Conservation (phyloP, 2,797 vertebrate species). For the Peromyscus eremicus region DNA sequence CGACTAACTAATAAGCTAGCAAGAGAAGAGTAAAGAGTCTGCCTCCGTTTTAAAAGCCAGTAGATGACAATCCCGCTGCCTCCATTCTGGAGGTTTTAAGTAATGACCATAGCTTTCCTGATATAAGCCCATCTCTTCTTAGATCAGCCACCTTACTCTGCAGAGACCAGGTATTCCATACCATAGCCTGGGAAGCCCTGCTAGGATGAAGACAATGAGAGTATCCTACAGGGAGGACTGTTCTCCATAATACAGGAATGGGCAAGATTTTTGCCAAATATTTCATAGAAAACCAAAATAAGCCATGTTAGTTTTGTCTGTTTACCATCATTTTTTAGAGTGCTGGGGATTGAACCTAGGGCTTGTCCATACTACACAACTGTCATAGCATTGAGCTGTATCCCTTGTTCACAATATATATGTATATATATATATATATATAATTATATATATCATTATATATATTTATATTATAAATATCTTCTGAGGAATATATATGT, state of each 20-base stretch:
- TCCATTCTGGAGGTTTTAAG: background rate
- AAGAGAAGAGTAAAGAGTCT: slow-evolving; percentile 1
- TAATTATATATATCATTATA: too few species aligned
- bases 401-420: background rate
- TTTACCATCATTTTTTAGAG: background rate
- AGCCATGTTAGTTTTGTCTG: background rate
- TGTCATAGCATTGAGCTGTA: background rate
- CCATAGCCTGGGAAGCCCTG: accelerated
- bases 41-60: slow-evolving; percentile 52
- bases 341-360: background rate
- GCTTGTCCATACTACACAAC: background rate
- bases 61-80: background rate
- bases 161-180: background rate
- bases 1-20: slow-evolving; percentile 70
- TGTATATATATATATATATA: too few species aligned
- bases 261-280: background rate
- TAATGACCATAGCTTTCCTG: background rate
- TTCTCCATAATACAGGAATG: background rate
- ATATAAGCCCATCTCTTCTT: background rate
- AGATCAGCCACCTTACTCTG: background rate
- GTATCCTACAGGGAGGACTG: background rate
- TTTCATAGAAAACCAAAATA: background rate
- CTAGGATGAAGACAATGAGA: background rate
- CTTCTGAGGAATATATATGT: too few species aligned
- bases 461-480: too few species aligned